Percentiles rank a stretch among this genome's conserved stretches.
Conservation (phyloP, 2,888 invertebrate species). For the Sarcophaga caerulescens region DNA sequence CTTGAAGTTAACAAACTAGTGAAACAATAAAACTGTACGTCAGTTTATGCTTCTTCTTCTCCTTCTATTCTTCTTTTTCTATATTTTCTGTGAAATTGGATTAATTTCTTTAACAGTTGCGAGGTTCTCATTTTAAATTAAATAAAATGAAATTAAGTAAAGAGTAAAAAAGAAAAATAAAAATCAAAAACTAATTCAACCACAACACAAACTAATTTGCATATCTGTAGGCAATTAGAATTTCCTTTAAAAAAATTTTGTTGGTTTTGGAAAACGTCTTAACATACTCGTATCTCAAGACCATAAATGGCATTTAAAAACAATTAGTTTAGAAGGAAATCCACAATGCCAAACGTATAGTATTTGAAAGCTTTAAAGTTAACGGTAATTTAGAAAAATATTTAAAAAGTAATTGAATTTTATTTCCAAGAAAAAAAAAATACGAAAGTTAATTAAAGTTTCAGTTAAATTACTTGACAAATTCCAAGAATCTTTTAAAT, state of each 20-base stretch:
- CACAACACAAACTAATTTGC: conserved; percentile 42
- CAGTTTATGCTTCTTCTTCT: conserved; percentile 56
- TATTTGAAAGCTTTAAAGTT: too few relatives aligned
- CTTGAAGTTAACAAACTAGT: conserved; percentile 33
- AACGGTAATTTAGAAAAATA: too few relatives aligned
- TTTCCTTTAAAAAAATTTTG: conserved; percentile 23
- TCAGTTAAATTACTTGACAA: too few relatives aligned
- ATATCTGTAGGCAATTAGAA: conserved; percentile 55
- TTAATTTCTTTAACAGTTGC: conserved; percentile 28
- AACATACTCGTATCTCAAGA: conserved; percentile 37
- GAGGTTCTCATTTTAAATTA: conserved; percentile 3
- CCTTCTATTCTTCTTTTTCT: conserved; percentile 21
- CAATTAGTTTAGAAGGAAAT: conserved; percentile 19
- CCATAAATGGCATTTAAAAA: conserved; percentile 48
- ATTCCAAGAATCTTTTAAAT: too few relatives aligned
- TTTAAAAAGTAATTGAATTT: too few relatives aligned
- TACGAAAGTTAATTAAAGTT: too few relatives aligned
- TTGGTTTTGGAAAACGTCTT: conserved; percentile 31
- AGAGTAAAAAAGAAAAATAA: not conserved
- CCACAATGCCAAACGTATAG: too few relatives aligned
- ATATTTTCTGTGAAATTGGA: conserved; percentile 42
- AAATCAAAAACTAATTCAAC: not conserved
- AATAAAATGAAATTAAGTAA: conserved; percentile 31
- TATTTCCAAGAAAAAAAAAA: too few relatives aligned
- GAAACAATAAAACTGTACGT: conserved; percentile 35